phyloP scores from a whole-genome alignment of 2,113 vertebrate genomes.

The Anas platyrhynchos region DNA sequence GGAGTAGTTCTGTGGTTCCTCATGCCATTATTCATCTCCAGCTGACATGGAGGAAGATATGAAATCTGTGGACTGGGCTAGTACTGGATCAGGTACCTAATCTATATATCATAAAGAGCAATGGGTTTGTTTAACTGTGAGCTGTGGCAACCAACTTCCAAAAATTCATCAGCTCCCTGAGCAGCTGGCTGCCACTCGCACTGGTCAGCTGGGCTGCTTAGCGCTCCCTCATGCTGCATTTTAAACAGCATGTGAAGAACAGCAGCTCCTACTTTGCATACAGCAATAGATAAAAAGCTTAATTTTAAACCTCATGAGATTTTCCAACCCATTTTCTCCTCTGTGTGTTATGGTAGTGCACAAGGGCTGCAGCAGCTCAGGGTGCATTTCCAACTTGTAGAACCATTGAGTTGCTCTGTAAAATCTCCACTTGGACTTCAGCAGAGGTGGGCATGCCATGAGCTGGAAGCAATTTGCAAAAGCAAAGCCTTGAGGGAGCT shows the following conservation, averaged over 20 bases:
- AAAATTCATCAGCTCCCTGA: slow-evolving; percentile 4
- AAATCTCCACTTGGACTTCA: neutral
- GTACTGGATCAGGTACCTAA: neutral
- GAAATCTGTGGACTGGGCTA: neutral
- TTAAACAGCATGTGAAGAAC: slow-evolving; percentile 44
- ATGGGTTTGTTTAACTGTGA: slow-evolving; percentile 47
- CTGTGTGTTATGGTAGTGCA: neutral
- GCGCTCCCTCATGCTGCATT: neutral
- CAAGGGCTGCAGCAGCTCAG: neutral
- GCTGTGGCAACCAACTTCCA: slow-evolving; percentile 55
- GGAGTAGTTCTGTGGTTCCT: neutral
- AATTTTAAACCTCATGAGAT: neutral
- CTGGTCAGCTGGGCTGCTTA: neutral
- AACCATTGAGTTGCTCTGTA: neutral
- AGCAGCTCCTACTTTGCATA: neutral
- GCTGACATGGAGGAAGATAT: neutral
- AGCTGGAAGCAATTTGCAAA: neutral
- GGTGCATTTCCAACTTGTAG: neutral
- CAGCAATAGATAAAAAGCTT: neutral
- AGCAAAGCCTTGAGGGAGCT: neutral
- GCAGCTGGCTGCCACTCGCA: slow-evolving; percentile 7
- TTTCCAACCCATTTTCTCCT: neutral
- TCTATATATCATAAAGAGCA: slow-evolving; percentile 4
- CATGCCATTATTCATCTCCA: neutral
- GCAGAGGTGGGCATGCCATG: neutral